These are phyloP conservation scores for Sphecodes monilicornis DNA, from an alignment of 2,888 invertebrate species.

Conservation along the genomic window DNA sequence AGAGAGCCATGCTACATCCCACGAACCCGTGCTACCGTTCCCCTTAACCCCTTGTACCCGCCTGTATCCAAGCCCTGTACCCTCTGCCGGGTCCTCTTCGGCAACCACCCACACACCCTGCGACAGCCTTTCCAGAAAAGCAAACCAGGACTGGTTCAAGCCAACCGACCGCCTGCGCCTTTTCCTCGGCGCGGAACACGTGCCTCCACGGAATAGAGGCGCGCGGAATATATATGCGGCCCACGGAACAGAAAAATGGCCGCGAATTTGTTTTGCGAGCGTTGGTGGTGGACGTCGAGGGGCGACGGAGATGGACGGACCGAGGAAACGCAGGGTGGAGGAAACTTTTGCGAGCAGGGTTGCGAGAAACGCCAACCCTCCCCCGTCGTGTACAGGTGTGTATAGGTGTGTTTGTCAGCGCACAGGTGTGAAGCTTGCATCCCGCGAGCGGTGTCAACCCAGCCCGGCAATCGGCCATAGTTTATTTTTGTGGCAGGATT, in stretches of 20 bases:
- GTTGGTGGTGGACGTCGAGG: slow-evolving; percentile 20
- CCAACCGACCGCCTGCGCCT: slow-evolving; percentile 62
- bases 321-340: slow-evolving; percentile 25
- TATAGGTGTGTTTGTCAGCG: slow-evolving; percentile 22
- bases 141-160: slow-evolving; percentile 33
- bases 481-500: slow-evolving; percentile 77
- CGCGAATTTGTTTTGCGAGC: slow-evolving; percentile 75
- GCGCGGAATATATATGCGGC: slow-evolving; percentile 66
- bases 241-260: slow-evolving; percentile 77
- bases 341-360: background rate
- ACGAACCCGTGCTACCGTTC: slow-evolving; percentile 59
- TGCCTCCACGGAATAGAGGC: slow-evolving; percentile 63
- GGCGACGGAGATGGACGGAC: slow-evolving; percentile 17
- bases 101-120: slow-evolving; percentile 47
- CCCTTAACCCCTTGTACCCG: slow-evolving; percentile 40
- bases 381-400: slow-evolving; percentile 26
- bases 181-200: slow-evolving; percentile 66
- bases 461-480: slow-evolving; percentile 70
- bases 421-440: slow-evolving; percentile 60
- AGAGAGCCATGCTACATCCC: slow-evolving; percentile 59
- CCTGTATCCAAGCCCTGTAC: slow-evolving; percentile 18
- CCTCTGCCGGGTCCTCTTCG: slow-evolving; percentile 47
- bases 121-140: slow-evolving; percentile 56
- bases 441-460: slow-evolving; percentile 44
- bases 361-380: slow-evolving; percentile 18